Evolutionary conservation across 2,888 invertebrate genomes (phyloP), one percentile per base, ranked within the genome.

Genomic region (Apoda limacodes): DNA sequence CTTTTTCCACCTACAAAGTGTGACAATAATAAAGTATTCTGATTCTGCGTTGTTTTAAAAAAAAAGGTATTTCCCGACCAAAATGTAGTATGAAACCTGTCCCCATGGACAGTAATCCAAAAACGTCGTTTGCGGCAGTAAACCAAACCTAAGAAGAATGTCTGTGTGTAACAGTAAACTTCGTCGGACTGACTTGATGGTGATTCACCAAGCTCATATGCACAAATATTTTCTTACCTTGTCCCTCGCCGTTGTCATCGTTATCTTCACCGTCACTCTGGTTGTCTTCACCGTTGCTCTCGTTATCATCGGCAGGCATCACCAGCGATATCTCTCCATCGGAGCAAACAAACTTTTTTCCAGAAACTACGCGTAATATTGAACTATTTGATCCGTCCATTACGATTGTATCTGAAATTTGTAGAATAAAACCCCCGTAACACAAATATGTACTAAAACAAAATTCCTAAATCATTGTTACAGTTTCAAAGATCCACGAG

Each of bases 361-460:
- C 71, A 1, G 63, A 52, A 20, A 72, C 49, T 45, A 80, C 60
- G 0, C 69, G 54, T 0, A 76, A 50, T 7, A 76, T 60, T 0
- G 69, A 64, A 0, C 60, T 63, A 11, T 63, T 56, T 2, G 65
- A 65, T 6, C 58, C 46, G 12, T 68, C 60, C 45, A 75, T 54
- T 1, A 76, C 59, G 38, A 78, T 65, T 2, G 75, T 66, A 2
- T 67, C 75, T 72, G 57, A 2, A 51, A 54, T 13, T n/a, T n/a
- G n/a, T n/a, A n/a, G n/a, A n/a, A n/a, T n/a, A n/a, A n/a, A n/a
- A n/a, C n/a, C n/a, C n/a, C n/a, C n/a, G n/a, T n/a, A n/a, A n/a
- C n/a, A n/a, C n/a, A n/a, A n/a, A n/a, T n/a, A n/a, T n/a, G n/a
- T n/a, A n/a, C n/a, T n/a, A n/a, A n/a, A n/a, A n/a, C n/a, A n/a